Evolutionary conservation across 2,113 vertebrate genomes (phyloP), one percentile per base, ranked within the genome.

Genomic region (Lampris incognitus): DNA sequence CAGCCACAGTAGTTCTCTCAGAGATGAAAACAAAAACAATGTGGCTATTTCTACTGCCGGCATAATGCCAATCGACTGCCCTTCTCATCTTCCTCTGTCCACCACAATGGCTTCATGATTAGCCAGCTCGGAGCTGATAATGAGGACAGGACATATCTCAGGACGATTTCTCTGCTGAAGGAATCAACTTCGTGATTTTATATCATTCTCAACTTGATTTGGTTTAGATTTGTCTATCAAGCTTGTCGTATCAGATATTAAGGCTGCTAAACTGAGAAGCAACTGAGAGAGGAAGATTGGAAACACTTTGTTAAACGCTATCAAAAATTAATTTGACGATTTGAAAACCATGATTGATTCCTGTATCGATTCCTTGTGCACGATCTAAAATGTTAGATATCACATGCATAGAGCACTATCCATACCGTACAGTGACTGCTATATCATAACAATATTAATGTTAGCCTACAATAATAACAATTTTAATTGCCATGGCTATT

Each of bases 11-110:
- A 90, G 87, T 84, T 91, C 89, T 92, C 79, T 85, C 79, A 88
- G 85, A 87, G 90, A 93, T 89, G 74, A 90, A 93, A 94, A 94
- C 88, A 93, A 90, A 91, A 92, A 88, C 88, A 88, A 90, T 85
- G 72, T 78, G 88, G 89, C 86, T 88, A 90, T 93, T 94, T 91
- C 79, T 90, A 83, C 89, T 81, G 85, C 79, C 87, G 83, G 79
- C 79, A 79, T 93, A 91, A 93, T 92, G 86, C 91, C 86, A 87
- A 91, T 93, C 78, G 85, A 92, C 88, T 88, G 70, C 74, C 46
- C 52, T 79, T 78, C 79, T 72, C 73, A 6, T 85, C 83, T 76
- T 86, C 83, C 72, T 69, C 83, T 48, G 67, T 85, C 82, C 83
- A 63, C 74, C 76, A 67, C 69, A 42, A 41, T 79, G 71, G 85